These are phyloP conservation scores for Oryctolagus cuniculus DNA, from an alignment of 2,113 vertebrate species.

Conservation along the genomic window mOryCun1.1 NC_091439.1:11759001-11759500, in stretches of 20 bases:
- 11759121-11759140: background rate
- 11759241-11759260: conserved; percentile 46
- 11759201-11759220: background rate
- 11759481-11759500: too few relatives aligned
- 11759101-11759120: background rate
- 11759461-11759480: background rate
- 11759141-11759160: background rate
- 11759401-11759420: background rate
- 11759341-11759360: background rate
- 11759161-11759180: background rate
- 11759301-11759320: background rate
- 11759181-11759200: conserved; percentile 5
- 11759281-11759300: background rate
- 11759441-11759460: conserved; percentile 2
- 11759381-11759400: background rate
- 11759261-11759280: background rate
- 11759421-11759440: conserved; percentile 35
- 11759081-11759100: background rate
- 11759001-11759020: background rate
- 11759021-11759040: background rate
- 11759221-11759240: conserved; percentile 29
- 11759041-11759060: background rate
- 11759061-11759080: background rate
- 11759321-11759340: background rate
- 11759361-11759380: background rate